Base-by-base conservation (phyloP, 2,113 vertebrate species). In the Peromyscus maniculatus region DNA sequence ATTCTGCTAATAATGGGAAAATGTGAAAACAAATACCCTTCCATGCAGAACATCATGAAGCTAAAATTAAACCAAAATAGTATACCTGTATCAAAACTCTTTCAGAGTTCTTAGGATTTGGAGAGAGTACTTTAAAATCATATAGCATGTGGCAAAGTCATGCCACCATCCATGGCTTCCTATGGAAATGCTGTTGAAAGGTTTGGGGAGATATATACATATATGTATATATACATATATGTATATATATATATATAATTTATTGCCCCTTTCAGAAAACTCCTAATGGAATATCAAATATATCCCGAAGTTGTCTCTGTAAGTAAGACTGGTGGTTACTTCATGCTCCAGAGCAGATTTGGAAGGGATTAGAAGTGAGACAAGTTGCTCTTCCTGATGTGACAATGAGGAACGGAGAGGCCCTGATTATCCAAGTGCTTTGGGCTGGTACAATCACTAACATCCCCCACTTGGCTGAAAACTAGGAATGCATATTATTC, bases 401-500 rank as follows among this genome's bases (percentile, higher is more conserved):
- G 91, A 94, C 28, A 84, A 93, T 97, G 97, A 96, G 10, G 52
- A 96, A 98, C 97, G 92, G 94, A 98, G 98, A 97, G 98, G 98
- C 96, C 94, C 98, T 98, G 98, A 98, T 98, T 98, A 98, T 96
- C 98, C 98, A 98, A 86, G 59, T 98, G 94, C 97, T 98, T 98
- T 98, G 98, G 97, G 97, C 98, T 97, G 98, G 96, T 97, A 98
- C 97, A 97, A 86, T 98, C 97, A 98, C 98, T 98, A 98, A 97
- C 97, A 97, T 98, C 94, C 96, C 98, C 98, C 93, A 98, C 93
- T 98, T 96, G 92, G 98, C 97, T 97, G 98, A 97, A 98, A 98
- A 98, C 95, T 97, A 98, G 98, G 98, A 98, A 98, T 99, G 98
- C 97, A 97, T 98, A 98, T 98, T 98, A 98, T 98, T 98, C 96